A percentile compares a stretch with the other conserved stretches of the same genome.
These are phyloP conservation scores for Orthosia incerta DNA, from an alignment of 2,888 invertebrate species.

Conservation along the genomic window DNA sequence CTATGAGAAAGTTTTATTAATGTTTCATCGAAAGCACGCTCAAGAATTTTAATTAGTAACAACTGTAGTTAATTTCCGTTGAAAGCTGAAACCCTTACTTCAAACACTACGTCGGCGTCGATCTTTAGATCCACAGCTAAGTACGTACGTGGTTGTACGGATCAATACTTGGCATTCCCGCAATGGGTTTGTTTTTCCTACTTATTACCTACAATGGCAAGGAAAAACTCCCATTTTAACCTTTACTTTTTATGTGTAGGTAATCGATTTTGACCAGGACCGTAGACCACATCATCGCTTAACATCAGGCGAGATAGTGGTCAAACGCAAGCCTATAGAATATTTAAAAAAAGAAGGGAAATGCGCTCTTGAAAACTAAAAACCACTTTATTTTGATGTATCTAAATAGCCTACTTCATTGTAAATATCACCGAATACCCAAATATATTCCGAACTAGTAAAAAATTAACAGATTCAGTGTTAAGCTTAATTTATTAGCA, in stretches of 20 bases:
- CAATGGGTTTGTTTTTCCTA: slow-evolving; percentile 2
- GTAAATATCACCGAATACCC: not conserved
- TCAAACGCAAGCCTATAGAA: too few species aligned
- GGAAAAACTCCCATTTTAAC: not conserved
- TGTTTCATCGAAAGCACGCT: not conserved
- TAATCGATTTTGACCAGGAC: not conserved
- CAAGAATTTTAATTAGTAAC: not conserved
- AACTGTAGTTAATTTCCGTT: not conserved
- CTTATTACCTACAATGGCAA: not conserved
- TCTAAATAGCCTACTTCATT: not conserved
- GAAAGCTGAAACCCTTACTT: slow-evolving; percentile 3
- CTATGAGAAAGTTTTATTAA: not conserved
- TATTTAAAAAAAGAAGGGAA: too few species aligned
- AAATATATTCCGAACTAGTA: slow-evolving; percentile 6
- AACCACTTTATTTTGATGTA: not conserved
- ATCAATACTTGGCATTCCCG: not conserved
- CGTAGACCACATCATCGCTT: too few species aligned
- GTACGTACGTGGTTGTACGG: not conserved
- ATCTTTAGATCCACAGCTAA: not conserved
- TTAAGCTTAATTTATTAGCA: slow-evolving; percentile 62
- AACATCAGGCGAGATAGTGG: too few species aligned
- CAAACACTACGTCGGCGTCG: not conserved
- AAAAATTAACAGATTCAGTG: slow-evolving; percentile 28
- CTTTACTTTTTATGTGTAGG: not conserved
- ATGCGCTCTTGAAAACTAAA: not conserved